Base-by-base conservation (phyloP, 2,888 invertebrate genomes). In the Tachystola acroxantha region DNA sequence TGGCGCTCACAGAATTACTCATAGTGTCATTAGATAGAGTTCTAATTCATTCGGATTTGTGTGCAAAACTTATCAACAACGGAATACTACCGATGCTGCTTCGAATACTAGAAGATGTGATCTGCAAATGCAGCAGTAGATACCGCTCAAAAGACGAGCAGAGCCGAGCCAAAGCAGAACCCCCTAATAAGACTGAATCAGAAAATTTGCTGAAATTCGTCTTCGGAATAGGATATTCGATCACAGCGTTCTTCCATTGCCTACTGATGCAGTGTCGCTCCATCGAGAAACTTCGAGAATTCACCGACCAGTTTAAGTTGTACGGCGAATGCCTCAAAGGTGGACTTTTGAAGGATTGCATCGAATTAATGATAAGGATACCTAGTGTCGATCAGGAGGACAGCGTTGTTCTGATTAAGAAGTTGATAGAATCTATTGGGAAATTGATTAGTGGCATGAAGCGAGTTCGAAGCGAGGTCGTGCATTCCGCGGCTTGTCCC, bases 81-180 rank as follows among this genome's bases (percentile, higher is more conserved):
- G 91, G 91, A 0, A 79, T 90, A 14, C 50, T 91, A n/a, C 91
- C 91, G 2, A 89, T 90, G 88, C 77, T 90, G 27, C 66, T 91
- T 6, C 70, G 89, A 42, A 64, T 91, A 26, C 55, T 91, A 10
- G 91, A 91, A 54, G 90, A 90, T 40, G 86, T 88, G 2, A 69
- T 81, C 24, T 76, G 76, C 27, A 87, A 87, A 48, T 67, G 55
- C 2, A 59, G 62, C 34, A 62, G 57, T 40, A 75, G 71, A 47
- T 67, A 60, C 41, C 53, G 56, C 20, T 54, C 49, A 7, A 64
- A 57, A 32, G 47, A 44, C 2, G 67, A 66, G 41, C 54, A 59
- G 29, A 62, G 58, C 34, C 68, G 62, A 44, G 62, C 56, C 46
- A 67, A 64, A 53, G 65, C 63, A 31, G 53, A 56, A n/a, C 49